These are phyloP conservation scores for Papilio polytes DNA, from an alignment of 1,140 invertebrate genomes.

Conservation along the genomic window DNA sequence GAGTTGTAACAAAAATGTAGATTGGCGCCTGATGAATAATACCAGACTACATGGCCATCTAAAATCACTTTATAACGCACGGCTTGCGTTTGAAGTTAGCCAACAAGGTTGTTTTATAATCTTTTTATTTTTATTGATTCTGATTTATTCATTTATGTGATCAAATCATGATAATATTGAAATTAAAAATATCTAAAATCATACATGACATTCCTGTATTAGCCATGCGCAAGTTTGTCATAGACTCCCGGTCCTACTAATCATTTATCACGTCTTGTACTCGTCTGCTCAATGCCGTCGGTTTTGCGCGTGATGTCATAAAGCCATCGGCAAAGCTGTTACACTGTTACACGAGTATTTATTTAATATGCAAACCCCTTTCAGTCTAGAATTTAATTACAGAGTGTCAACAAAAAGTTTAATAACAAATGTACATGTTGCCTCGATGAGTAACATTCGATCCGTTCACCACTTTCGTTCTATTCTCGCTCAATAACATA, in stretches of 20 bases:
- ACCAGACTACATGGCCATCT: constrained; percentile 27
- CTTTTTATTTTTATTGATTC: constrained; percentile 3
- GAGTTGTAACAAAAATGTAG: constrained; percentile 4
- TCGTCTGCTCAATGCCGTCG: too few species aligned
- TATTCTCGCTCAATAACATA: not conserved
- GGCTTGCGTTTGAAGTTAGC: constrained; percentile 28
- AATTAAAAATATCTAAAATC: not conserved
- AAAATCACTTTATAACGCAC: constrained; percentile 36
- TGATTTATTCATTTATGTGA: constrained; percentile 3
- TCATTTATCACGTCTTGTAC: too few species aligned
- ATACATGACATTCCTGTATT: not conserved
- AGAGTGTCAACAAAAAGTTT: not conserved
- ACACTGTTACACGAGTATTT: too few species aligned
- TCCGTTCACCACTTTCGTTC: constrained; percentile 10
- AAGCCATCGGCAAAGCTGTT: too few species aligned
- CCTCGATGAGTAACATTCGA: not conserved
- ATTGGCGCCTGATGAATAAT: constrained; percentile 25
- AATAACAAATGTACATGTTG: not conserved
- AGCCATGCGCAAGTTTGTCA: too few species aligned
- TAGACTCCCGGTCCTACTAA: too few species aligned
- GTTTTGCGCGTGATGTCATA: too few species aligned
- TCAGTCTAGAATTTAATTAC: not conserved
- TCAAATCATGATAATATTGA: not conserved
- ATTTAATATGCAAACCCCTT: too few species aligned
- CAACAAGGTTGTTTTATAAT: constrained; percentile 3